Base-by-base conservation (phyloP, 1,140 invertebrate genomes). In the Andrena cerasifolii region DNA sequence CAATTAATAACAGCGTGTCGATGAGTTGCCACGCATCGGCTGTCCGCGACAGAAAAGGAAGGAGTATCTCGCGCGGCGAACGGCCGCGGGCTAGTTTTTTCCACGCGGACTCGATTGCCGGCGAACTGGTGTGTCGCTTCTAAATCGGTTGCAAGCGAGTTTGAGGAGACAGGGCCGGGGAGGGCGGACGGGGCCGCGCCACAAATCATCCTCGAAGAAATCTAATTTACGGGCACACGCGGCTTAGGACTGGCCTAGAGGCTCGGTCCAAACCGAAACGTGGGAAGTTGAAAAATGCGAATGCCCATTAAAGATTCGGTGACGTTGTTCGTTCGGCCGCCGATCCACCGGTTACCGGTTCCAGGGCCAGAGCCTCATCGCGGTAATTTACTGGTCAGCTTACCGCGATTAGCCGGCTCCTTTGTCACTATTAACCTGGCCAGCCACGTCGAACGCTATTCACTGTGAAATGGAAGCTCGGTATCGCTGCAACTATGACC, bases 211-310 rank as follows among this genome's bases (percentile, higher is more conserved):
- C 82, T 75, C 67, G 83, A 85, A 85, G 81, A 85, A 87, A 86
- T 88, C 77, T 86, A 88, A 89, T 90, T 90, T 89, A 90, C 86
- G 86, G 53, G 67, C 79, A 79, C 84, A 77, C 71, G 62, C 74
- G 82, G 80, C 82, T 90, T 88, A 88, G 86, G 70, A 73, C 56
- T 83, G 63, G 77, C 78, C 75, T 82, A 75, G 51, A 78, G 80
- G 33, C n/a, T 58, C 36, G 26, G 70, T 70, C 54, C 61, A 59
- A 74, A 40, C 70, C 81, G 61, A 86, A 87, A 88, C 78, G 84
- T 88, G 86, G 88, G 87, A 89, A 86, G 86, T 85, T 89, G 84
- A 89, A 89, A 90, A 89, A 90, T 90, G 82, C 76, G 82, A 86
- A 78, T 83, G 54, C 68, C 84, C 70, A 85, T 86, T 86, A 86